A percentile compares a stretch with the other conserved stretches of the same genome.
Evolutionary conservation across 2,888 invertebrate species (phyloP).

Genomic region (Graphium colonna): DNA sequence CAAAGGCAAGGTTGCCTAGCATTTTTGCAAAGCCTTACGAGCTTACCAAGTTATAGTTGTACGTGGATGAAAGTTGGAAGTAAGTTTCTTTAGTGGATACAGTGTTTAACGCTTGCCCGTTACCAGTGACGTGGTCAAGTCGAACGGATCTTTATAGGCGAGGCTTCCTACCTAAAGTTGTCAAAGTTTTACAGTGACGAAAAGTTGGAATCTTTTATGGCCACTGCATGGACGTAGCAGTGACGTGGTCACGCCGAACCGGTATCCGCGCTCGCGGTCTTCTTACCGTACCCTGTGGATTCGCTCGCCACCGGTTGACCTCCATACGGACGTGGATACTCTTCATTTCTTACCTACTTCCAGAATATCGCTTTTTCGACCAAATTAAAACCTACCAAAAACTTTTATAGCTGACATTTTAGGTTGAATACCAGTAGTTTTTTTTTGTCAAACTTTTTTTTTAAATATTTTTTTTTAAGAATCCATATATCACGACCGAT

Average conservation of each 20-base stretch:
- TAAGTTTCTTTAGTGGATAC: neutral
- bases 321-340: slow-evolving; percentile 5
- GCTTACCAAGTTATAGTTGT: neutral
- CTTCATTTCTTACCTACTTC: neutral
- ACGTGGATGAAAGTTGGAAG: neutral
- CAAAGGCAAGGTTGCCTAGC: neutral
- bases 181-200: neutral
- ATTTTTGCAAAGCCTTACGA: neutral
- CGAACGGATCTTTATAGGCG: neutral
- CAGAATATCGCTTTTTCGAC: neutral
- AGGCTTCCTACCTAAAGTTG: neutral
- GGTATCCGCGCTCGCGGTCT: slow-evolving; percentile 17
- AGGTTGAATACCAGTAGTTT: neutral
- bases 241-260: slow-evolving; percentile 21
- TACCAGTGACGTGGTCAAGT: neutral
- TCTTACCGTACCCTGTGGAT: slow-evolving; percentile 8
- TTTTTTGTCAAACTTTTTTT: neutral
- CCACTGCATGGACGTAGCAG: slow-evolving; percentile 3
- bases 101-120: neutral
- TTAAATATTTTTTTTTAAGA: neutral
- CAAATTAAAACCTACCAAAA: too few relatives aligned
- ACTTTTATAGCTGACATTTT: neutral
- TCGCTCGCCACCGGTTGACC: slow-evolving; percentile 7
- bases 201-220: neutral
- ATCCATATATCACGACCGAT: neutral